Evolutionary conservation across 64 coral and sea anemone genomes (phyloP).

Genomic region (Astreopora myriophthalma): DNA sequence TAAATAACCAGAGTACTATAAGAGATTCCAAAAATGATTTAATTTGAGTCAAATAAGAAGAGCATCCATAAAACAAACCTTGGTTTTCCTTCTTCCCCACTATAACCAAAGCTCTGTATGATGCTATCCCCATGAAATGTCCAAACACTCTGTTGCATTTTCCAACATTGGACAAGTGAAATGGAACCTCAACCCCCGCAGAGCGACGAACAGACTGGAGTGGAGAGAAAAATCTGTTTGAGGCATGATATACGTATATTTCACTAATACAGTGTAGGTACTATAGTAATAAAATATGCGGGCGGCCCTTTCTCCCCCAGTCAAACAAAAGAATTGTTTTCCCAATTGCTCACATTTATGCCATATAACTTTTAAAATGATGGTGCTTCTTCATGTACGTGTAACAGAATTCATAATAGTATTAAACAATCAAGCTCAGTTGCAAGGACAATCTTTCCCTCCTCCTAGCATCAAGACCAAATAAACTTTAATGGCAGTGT

Average conservation of each 20-base stretch:
- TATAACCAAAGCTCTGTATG: constrained; percentile 85
- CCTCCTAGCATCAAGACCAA: neutral
- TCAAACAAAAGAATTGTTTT: no score
- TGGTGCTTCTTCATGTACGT: no score
- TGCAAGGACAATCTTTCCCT: no score
- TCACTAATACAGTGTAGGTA: no score
- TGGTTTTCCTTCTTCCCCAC: constrained; percentile 92
- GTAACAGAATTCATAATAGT: no score
- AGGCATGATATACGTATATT: neutral
- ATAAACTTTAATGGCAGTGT: neutral
- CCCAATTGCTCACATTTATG: no score
- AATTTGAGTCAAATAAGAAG: neutral
- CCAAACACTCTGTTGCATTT: constrained; percentile 81
- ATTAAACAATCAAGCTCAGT: no score
- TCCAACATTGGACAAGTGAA: constrained; percentile 75
- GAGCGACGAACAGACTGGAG: constrained; percentile 43
- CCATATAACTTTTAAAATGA: no score
- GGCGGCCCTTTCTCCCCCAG: no score
- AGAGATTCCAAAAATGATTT: neutral
- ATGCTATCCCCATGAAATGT: constrained; percentile 79
- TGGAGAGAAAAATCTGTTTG: neutral
- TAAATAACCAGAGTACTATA: neutral
- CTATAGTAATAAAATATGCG: no score
- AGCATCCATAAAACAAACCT: no score
- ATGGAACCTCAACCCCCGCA: constrained; percentile 45